These are phyloP conservation scores for Cheilosia vernalis DNA, from an alignment of 2,888 invertebrate species.

Conservation along the genomic window DNA sequence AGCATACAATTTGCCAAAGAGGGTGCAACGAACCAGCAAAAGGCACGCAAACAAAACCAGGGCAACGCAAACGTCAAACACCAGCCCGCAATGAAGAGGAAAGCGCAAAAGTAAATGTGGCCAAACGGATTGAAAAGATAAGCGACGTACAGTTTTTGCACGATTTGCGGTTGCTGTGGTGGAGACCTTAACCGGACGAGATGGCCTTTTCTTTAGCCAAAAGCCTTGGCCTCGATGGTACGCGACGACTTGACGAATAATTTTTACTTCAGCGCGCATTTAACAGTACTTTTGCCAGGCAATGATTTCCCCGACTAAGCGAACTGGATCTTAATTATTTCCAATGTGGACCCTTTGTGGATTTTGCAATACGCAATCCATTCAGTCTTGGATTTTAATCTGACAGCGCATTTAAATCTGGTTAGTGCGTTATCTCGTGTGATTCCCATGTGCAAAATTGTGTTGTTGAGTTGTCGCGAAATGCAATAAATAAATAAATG, in stretches of 20 bases:
- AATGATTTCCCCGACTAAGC: background rate
- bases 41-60: constrained; percentile 36
- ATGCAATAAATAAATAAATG: background rate
- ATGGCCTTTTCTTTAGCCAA: constrained; percentile 63
- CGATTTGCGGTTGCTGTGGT: constrained; percentile 8
- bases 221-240: constrained; percentile 73
- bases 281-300: constrained; percentile 32
- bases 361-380: constrained; percentile 1
- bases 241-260: constrained; percentile 26
- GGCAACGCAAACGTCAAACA: constrained; percentile 55
- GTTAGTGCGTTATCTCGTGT: constrained; percentile 12
- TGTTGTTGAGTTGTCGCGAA: background rate
- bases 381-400: constrained; percentile 8
- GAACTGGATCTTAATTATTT: background rate
- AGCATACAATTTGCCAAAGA: constrained; percentile 27
- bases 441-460: constrained; percentile 4
- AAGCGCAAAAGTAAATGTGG: constrained; percentile 3
- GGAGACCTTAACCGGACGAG: constrained; percentile 62
- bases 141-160: constrained; percentile 45
- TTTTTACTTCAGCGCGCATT: constrained; percentile 1
- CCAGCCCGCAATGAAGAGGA: background rate
- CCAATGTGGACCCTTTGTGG: constrained; percentile 5
- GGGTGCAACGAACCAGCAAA: constrained; percentile 60
- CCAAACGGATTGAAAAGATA: constrained; percentile 27
- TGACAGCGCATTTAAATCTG: background rate